Base-by-base conservation (phyloP, 2,888 invertebrate species). In the Agriotes lineatus region DNA sequence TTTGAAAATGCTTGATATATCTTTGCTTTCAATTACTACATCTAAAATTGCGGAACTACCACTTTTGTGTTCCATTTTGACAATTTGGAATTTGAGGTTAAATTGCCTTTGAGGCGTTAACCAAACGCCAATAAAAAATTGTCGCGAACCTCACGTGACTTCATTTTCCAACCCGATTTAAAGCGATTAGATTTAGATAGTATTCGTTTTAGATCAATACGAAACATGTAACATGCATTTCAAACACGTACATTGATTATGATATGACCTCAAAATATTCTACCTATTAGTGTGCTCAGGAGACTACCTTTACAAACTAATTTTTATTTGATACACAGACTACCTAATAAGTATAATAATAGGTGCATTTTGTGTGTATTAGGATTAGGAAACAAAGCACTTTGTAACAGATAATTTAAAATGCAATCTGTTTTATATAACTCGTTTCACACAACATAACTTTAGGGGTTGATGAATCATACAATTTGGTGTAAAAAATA, bases 11-110 rank as follows among this genome's bases (percentile, higher is more conserved):
- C 81, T 75, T 12, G 81, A 76, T 52, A 84, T 82, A 72, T 83
- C 82, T 74, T 83, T 84, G 70, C 78, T 83, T 79, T 85, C 85
- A 19, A 82, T 79, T n/a, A 84, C 82, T 61, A 85, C 84, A 76
- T 85, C 84, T 73, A 85, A 77, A 64, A 85, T 82, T 19, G 85
- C 85, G 25, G 84, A 83, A 52, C 80, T 78, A 75, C 78, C 81
- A 71, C 73, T 72, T 59, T 64, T 67, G 16, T 60, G 20, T 10
- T 68, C 71, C 71, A 71, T 71, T 61, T 60, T 50, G 39, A 62
- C 16, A 33, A 42, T 39, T 44, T 37, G 7, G 44, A 48, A 61
- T 61, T 39, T 56, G 45, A 56, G 63, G 63, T 56, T 54, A 60
- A 33, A 39, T n/a, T 20, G 10, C 33, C 22, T 35, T 52, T 35